Percentiles rank a stretch among this genome's conserved stretches.
Evolutionary conservation across 2,113 vertebrate species (phyloP).

Genomic region (Platycercus adscitus): DNA sequence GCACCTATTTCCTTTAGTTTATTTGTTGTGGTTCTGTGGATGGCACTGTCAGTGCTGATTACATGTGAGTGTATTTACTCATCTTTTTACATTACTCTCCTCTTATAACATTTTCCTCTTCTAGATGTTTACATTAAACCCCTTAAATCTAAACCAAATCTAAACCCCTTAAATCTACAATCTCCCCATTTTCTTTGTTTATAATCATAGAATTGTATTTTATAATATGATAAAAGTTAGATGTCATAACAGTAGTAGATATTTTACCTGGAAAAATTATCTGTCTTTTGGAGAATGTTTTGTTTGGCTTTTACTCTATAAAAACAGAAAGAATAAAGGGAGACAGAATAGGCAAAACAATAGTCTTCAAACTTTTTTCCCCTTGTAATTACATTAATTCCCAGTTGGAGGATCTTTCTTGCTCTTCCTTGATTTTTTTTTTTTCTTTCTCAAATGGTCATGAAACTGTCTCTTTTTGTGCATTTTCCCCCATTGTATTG

Average conservation of each 20-base stretch:
- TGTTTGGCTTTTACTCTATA: neutral
- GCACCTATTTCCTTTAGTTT: neutral
- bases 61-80: neutral
- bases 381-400: neutral
- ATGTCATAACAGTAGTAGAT: neutral
- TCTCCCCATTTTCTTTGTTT: neutral
- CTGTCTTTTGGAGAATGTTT: neutral
- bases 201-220: neutral
- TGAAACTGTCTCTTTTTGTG: neutral
- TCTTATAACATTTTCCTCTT: neutral
- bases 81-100: neutral
- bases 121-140: neutral
- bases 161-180: neutral
- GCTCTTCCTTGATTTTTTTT: neutral
- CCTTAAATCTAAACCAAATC: neutral
- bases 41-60: neutral
- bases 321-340: neutral
- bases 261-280: neutral
- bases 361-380: neutral
- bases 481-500: neutral
- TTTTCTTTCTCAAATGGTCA: neutral
- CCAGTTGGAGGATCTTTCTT: neutral
- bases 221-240: neutral
- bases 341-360: neutral
- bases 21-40: neutral